phyloP scores from a whole-genome alignment of 2,888 invertebrate genomes.

The Colletes collaris region DNA sequence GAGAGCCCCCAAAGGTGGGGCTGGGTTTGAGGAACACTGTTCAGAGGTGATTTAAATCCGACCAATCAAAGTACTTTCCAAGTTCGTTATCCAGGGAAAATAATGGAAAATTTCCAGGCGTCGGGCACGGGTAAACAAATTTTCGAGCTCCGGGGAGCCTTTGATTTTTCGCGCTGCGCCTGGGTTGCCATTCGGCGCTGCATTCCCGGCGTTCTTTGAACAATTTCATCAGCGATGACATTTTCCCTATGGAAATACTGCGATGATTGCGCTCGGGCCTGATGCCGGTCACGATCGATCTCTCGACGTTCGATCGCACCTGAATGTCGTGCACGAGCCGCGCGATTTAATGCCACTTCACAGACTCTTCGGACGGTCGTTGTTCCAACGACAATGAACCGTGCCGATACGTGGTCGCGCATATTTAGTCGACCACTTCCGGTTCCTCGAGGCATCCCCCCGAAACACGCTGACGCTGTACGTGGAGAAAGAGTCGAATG shows the following conservation, averaged over 20 bases:
- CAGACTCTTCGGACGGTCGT: conserved; percentile 60
- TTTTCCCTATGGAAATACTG: conserved; percentile 28
- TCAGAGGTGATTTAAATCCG: not conserved
- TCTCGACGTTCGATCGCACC: conserved; percentile 34
- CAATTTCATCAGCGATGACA: conserved; percentile 61
- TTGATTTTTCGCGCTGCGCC: conserved; percentile 16
- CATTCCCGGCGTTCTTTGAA: conserved; percentile 20
- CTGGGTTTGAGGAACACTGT: too few relatives aligned
- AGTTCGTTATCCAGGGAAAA: not conserved
- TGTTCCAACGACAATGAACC: conserved; percentile 66
- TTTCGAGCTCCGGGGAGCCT: not conserved
- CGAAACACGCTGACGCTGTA: conserved; percentile 54
- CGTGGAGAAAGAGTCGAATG: conserved; percentile 14
- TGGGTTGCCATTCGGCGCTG: conserved; percentile 9
- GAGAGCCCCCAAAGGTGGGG: too few relatives aligned
- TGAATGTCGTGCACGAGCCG: conserved; percentile 42
- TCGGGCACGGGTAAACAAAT: not conserved
- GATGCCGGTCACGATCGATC: conserved; percentile 50
- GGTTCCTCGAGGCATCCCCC: conserved; percentile 68
- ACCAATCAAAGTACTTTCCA: not conserved
- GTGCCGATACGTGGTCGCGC: conserved; percentile 69
- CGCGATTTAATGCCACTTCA: conserved; percentile 51
- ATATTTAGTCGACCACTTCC: conserved; percentile 73
- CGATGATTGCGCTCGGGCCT: conserved; percentile 27
- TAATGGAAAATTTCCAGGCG: conserved; percentile 1